Evolutionary conservation across 1,140 invertebrate species (phyloP).

Genomic region (Drosophila lowei): DNA sequence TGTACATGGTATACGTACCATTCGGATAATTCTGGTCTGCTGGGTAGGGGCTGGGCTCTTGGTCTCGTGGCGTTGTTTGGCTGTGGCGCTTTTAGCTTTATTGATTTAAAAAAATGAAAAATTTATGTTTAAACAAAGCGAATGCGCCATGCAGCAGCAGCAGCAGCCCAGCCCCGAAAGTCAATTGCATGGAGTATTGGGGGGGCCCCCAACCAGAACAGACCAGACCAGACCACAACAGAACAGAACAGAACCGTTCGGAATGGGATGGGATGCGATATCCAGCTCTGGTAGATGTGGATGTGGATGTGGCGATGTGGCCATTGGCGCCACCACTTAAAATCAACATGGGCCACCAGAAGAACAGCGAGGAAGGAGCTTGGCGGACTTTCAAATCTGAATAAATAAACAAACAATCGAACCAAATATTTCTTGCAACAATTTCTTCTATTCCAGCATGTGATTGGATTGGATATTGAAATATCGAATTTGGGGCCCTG

Average conservation of each 20-base stretch:
- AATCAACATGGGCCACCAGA: slow-evolving; percentile 60
- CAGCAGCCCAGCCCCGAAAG: slow-evolving; percentile 11
- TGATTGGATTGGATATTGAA: neutral
- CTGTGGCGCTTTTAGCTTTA: slow-evolving; percentile 70
- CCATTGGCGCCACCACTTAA: slow-evolving; percentile 80
- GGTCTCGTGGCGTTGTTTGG: slow-evolving; percentile 72
- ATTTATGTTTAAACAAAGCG: slow-evolving; percentile 80
- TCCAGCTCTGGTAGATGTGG: slow-evolving; percentile 10
- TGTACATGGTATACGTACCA: too few species aligned
- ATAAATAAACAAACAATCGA: slow-evolving; percentile 72
- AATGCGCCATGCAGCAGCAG: slow-evolving; percentile 52
- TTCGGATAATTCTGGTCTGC: too few species aligned
- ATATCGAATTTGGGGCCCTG: slow-evolving; percentile 2
- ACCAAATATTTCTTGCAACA: slow-evolving; percentile 52
- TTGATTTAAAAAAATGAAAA: slow-evolving; percentile 83
- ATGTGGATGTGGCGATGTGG: slow-evolving; percentile 43
- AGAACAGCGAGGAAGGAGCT: slow-evolving; percentile 57
- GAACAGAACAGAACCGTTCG: too few species aligned
- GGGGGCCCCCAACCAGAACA: neutral
- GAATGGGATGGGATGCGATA: neutral
- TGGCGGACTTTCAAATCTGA: slow-evolving; percentile 72
- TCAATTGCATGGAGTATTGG: slow-evolving; percentile 24
- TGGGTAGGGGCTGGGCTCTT: slow-evolving; percentile 11
- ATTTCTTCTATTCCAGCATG: slow-evolving; percentile 45
- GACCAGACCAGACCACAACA: too few species aligned